Evolutionary conservation across 1,140 invertebrate species (phyloP).

Genomic region (Dendroctonus valens): DNA sequence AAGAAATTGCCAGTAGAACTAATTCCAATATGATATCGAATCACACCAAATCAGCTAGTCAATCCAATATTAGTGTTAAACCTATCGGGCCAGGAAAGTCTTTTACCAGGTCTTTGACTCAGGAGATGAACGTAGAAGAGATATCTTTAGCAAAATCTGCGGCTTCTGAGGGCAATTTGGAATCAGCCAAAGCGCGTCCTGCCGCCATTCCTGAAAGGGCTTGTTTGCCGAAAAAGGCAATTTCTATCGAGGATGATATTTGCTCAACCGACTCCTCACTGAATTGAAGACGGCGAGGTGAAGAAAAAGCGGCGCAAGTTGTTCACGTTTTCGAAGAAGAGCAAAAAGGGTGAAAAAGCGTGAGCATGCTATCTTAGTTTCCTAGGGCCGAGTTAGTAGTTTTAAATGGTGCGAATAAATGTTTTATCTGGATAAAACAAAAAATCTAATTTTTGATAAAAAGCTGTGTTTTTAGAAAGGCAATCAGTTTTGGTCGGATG

Average conservation of each 20-base stretch:
- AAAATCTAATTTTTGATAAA: no score
- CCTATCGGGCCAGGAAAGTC: slow-evolving; percentile 11
- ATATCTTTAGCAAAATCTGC: slow-evolving; percentile 45
- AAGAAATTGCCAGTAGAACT: slow-evolving; percentile 1
- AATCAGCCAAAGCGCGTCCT: slow-evolving; percentile 37
- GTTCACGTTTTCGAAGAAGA: slow-evolving; percentile 49
- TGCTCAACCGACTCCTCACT: slow-evolving; percentile 51
- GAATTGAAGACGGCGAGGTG: slow-evolving; percentile 47
- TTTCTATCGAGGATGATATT: slow-evolving; percentile 47
- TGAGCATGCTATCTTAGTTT: neutral
- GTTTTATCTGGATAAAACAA: no score
- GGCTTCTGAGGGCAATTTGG: slow-evolving; percentile 54
- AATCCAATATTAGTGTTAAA: slow-evolving; percentile 32
- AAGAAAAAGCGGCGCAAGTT: slow-evolving; percentile 50
- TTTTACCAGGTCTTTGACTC: slow-evolving; percentile 42
- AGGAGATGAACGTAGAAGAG: slow-evolving; percentile 48
- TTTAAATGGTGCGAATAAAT: no score
- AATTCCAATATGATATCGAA: slow-evolving; percentile 8
- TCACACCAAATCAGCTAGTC: slow-evolving; percentile 33
- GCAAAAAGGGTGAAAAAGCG: slow-evolving; percentile 19
- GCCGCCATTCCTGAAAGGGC: slow-evolving; percentile 42
- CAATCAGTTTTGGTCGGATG: no score
- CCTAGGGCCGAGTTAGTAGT: no score
- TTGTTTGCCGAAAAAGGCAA: slow-evolving; percentile 24
- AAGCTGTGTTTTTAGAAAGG: no score